Base-by-base conservation (phyloP, 1,140 invertebrate species). In the Calycopis cecrops region DNA sequence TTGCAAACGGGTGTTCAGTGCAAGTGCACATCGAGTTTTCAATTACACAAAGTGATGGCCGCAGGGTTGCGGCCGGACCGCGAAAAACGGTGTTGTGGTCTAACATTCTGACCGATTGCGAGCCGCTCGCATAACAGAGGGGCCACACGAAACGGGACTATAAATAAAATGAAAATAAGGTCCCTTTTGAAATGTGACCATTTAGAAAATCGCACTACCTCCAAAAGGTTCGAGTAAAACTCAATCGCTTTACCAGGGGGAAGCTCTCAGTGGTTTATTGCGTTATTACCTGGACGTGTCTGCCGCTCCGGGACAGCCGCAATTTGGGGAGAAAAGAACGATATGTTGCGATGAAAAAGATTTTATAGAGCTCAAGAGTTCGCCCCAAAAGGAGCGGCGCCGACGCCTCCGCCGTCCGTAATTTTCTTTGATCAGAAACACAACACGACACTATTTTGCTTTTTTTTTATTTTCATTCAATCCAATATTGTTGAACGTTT, bases 241-340 rank as follows among this genome's bases (percentile, higher is more conserved):
- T 86, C 83, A 78, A 84, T 84, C 80, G 79, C 71, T 84, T 83
- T 81, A 83, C 77, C 72, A 79, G 76, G 71, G 73, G 73, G 76
- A 84, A 82, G 74, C 78, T 80, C 83, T 80, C 80, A 80, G 80
- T 84, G 80, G 79, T 86, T 84, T 86, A 86, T 86, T 86, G 83
- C 79, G 83, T 86, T 86, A 86, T 86, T 86, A 86, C 83, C 83
- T 86, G 83, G 79, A 86, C 83, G 79, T 80, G 80, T 79, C 76
- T 73, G 70, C 71, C 73, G 74, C 77, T 67, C 48, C 71, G 76
- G 77, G 79, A 80, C 79, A 76, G 71, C 74, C 79, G 76, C 83
- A 86, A 86, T 86, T 84, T 78, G 70, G 76, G 71, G 54, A 76
- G 77, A 83, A 79, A 83, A 80, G 77, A 73, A 76, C 73, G 79